Evolutionary conservation across 2,113 vertebrate genomes (phyloP).

Genomic region (Centrocercus urophasianus): DNA sequence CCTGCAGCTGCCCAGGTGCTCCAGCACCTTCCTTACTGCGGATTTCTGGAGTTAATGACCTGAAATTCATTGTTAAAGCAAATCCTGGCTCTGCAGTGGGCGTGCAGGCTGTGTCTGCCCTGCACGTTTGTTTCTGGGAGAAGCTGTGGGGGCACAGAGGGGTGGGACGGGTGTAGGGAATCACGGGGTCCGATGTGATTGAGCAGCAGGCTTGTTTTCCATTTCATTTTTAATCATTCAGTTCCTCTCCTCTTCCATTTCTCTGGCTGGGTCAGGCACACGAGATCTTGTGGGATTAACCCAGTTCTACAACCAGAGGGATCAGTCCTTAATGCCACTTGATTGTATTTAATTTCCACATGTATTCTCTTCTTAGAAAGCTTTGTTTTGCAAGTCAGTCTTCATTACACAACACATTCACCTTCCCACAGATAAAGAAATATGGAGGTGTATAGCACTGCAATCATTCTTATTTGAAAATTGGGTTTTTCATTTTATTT

Average conservation of each 20-base stretch:
- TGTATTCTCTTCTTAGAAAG: background rate
- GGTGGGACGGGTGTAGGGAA: fast-evolving
- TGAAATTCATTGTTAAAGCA: background rate
- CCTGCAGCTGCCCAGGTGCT: fast-evolving
- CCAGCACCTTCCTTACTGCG: background rate
- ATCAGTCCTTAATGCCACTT: fast-evolving
- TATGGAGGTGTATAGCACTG: background rate
- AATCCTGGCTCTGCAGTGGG: fast-evolving
- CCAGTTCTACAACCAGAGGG: background rate
- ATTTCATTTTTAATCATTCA: fast-evolving
- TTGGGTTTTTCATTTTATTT: background rate
- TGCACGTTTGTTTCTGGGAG: fast-evolving
- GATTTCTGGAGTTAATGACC: background rate
- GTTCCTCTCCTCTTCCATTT: background rate
- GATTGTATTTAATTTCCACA: background rate
- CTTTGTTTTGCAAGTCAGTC: background rate
- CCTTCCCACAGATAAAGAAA: background rate
- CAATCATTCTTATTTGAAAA: background rate
- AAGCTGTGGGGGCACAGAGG: background rate
- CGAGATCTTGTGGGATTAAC: background rate
- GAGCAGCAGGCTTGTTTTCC: background rate
- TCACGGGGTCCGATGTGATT: background rate
- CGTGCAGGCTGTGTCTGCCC: background rate
- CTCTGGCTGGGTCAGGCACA: background rate
- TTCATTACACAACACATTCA: background rate